phyloP scores from a whole-genome alignment of 2,888 invertebrate species.

The Chloroclysta siterata region DNA sequence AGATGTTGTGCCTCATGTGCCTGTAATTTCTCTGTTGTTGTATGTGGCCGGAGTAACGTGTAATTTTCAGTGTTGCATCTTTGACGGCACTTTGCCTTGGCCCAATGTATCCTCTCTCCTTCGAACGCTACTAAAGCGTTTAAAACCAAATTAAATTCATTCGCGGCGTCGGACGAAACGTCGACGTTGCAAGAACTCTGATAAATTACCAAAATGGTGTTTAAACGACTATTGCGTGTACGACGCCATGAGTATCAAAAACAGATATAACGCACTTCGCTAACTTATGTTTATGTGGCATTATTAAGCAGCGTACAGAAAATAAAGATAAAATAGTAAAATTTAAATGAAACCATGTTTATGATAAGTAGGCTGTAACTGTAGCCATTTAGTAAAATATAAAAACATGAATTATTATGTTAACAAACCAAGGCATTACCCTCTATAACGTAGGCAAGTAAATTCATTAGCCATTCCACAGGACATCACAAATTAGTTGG shows the following conservation, averaged over 20 bases:
- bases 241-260: slow-evolving; percentile 49
- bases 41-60: not conserved
- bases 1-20: too few species aligned
- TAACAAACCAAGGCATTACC: not conserved
- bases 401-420: not conserved
- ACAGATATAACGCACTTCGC: slow-evolving; percentile 52
- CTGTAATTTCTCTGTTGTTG: not conserved
- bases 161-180: slow-evolving; percentile 57
- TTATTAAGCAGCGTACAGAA: not conserved
- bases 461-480: slow-evolving; percentile 51
- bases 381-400: not conserved
- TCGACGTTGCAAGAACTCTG: slow-evolving; percentile 65
- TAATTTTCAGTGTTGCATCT: not conserved
- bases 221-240: slow-evolving; percentile 72
- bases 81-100: not conserved
- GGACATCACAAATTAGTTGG: slow-evolving; percentile 80
- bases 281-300: slow-evolving; percentile 17
- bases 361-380: not conserved
- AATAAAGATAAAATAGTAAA: too few species aligned
- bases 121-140: slow-evolving; percentile 75
- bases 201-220: slow-evolving; percentile 79
- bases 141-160: slow-evolving; percentile 82
- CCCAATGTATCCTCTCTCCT: slow-evolving; percentile 35
- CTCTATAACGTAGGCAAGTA: slow-evolving; percentile 3
- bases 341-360: not conserved